A percentile compares a stretch with the other conserved stretches of the same genome.
Evolutionary conservation across 2,113 vertebrate species (phyloP).

Genomic region (Microcebus murinus): DNA sequence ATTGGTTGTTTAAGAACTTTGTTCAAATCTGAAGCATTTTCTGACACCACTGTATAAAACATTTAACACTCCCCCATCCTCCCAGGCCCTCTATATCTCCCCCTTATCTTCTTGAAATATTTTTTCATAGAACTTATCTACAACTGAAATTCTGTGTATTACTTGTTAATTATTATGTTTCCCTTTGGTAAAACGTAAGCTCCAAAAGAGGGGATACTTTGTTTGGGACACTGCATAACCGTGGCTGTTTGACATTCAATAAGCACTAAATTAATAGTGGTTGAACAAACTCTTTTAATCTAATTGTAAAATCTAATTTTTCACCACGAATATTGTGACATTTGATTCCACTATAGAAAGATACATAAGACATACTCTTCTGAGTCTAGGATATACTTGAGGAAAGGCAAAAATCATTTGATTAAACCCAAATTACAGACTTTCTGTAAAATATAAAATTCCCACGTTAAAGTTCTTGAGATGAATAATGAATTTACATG

Average conservation of each 20-base stretch:
- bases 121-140: slow-evolving; percentile 14
- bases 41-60: neutral
- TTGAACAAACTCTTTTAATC: neutral
- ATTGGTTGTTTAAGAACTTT: neutral
- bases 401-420: neutral
- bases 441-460: slow-evolving; percentile 32
- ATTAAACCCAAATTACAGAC: neutral
- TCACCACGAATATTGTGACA: neutral
- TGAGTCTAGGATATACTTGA: neutral
- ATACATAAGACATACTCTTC: neutral
- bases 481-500: neutral
- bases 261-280: slow-evolving; percentile 11
- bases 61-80: neutral
- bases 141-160: neutral
- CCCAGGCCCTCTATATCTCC: neutral
- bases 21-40: neutral
- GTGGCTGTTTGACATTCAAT: neutral
- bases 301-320: neutral
- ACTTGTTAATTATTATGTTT: neutral
- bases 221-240: neutral
- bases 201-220: neutral
- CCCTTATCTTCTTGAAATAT: slow-evolving; percentile 7
- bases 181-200: slow-evolving; percentile 1
- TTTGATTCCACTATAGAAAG: slow-evolving; percentile 34
- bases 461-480: neutral